Conservation (phyloP, 2,888 invertebrate genomes). For the Cryptophagus acutangulus region DNA sequence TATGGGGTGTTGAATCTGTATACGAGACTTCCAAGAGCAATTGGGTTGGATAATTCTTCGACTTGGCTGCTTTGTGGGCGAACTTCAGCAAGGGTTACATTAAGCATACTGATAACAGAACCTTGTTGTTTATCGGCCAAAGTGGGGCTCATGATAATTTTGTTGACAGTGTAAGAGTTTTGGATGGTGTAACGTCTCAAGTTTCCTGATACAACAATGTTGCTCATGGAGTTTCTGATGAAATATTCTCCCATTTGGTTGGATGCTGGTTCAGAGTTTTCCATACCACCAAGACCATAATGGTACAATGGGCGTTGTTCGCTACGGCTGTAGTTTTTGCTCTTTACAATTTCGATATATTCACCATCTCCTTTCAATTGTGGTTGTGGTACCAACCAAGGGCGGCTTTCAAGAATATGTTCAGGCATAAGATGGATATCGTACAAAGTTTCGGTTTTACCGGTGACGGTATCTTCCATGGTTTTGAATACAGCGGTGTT, state of each 20-base stretch:
- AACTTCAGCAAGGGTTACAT: constrained; percentile 47
- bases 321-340: constrained; percentile 59
- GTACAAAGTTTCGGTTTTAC: constrained; percentile 68
- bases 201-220: constrained; percentile 54
- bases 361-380: constrained; percentile 48
- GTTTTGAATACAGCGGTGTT: constrained; percentile 59
- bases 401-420: constrained; percentile 53
- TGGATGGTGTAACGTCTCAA: constrained; percentile 59
- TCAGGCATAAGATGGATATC: constrained; percentile 58
- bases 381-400: constrained; percentile 51
- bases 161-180: constrained; percentile 59
- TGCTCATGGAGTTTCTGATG: constrained; percentile 55
- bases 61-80: constrained; percentile 45
- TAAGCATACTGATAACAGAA: constrained; percentile 45
- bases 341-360: constrained; percentile 61
- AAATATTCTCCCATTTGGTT: constrained; percentile 43
- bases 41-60: constrained; percentile 44
- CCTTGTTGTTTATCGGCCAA: constrained; percentile 58
- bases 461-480: constrained; percentile 68
- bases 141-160: constrained; percentile 56
- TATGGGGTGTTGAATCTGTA: constrained; percentile 50
- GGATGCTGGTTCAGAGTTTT: constrained; percentile 35
- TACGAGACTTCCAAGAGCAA: constrained; percentile 52
- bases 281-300: constrained; percentile 56
- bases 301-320: constrained; percentile 59